These are phyloP conservation scores for Pyrrhosoma nymphula DNA, from an alignment of 2,888 invertebrate species.

Conservation along the genomic window DNA sequence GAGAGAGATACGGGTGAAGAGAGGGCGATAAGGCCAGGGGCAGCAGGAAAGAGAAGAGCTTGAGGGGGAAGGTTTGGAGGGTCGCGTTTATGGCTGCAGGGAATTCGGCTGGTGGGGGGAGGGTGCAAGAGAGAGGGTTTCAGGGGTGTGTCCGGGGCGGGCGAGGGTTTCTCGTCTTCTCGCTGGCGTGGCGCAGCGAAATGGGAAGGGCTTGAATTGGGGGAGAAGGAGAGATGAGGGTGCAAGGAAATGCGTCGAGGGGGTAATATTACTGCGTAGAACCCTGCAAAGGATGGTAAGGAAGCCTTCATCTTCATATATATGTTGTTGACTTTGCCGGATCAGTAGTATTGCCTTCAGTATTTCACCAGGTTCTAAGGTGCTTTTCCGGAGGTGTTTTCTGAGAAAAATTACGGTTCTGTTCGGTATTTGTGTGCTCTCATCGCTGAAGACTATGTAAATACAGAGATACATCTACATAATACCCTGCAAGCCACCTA, in stretches of 20 bases:
- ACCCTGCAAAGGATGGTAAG: not conserved
- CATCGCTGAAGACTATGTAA: too few species aligned
- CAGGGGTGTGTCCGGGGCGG: not conserved
- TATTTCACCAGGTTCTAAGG: too few species aligned
- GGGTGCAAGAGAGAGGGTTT: not conserved
- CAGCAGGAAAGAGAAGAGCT: not conserved
- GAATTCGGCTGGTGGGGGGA: not conserved
- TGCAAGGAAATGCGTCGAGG: not conserved
- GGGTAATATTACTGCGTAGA: not conserved
- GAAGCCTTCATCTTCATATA: not conserved
- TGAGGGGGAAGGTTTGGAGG: not conserved
- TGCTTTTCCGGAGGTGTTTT: too few species aligned
- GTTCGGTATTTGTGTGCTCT: too few species aligned
- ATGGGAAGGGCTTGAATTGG: not conserved
- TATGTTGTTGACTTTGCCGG: not conserved
- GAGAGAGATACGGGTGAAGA: not conserved
- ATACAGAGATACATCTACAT: too few species aligned
- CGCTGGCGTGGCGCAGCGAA: not conserved
- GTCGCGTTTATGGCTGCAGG: slow-evolving; percentile 10
- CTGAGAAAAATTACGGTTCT: too few species aligned
- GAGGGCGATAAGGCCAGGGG: not conserved
- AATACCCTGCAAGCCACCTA: too few species aligned
- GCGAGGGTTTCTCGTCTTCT: not conserved
- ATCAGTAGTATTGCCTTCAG: too few species aligned
- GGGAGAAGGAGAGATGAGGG: not conserved